Percentiles rank a stretch among this genome's conserved stretches.
Conservation (phyloP, 1,140 invertebrate genomes). For the Leptonema lineaticorne region DNA sequence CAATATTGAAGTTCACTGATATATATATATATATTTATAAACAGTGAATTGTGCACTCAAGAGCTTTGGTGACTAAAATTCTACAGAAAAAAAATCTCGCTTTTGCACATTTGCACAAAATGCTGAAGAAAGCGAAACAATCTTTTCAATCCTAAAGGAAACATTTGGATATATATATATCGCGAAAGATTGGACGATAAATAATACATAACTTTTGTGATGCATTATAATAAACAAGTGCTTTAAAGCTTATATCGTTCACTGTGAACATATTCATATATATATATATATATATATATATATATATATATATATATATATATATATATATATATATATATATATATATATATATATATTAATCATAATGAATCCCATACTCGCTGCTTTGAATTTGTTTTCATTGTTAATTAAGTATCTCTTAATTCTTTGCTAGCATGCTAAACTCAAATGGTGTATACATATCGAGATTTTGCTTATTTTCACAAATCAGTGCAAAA, state of each 20-base stretch:
- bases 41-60: not conserved
- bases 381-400: slow-evolving; percentile 35
- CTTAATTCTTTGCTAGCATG: slow-evolving; percentile 39
- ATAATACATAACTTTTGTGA: slow-evolving; percentile 3
- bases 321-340: not conserved
- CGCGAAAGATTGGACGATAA: slow-evolving; percentile 4
- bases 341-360: slow-evolving; percentile 1
- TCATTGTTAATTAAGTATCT: slow-evolving; percentile 39
- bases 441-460: slow-evolving; percentile 39
- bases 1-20: too few species aligned
- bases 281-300: not conserved
- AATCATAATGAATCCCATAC: slow-evolving; percentile 34
- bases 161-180: not conserved
- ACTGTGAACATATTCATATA: slow-evolving; percentile 1
- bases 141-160: not conserved
- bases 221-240: slow-evolving; percentile 9
- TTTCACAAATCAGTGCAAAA: too few species aligned
- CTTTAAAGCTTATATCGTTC: slow-evolving; percentile 21
- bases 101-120: too few species aligned
- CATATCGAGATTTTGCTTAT: too few species aligned
- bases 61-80: slow-evolving; percentile 2
- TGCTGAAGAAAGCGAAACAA: not conserved
- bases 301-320: not conserved
- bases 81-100: slow-evolving; percentile 18
- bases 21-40: slow-evolving; percentile 23